A percentile compares a stretch with the other conserved stretches of the same genome.
phyloP scores from a whole-genome alignment of 2,113 vertebrate genomes.

The Dasyornis broadbenti region DNA sequence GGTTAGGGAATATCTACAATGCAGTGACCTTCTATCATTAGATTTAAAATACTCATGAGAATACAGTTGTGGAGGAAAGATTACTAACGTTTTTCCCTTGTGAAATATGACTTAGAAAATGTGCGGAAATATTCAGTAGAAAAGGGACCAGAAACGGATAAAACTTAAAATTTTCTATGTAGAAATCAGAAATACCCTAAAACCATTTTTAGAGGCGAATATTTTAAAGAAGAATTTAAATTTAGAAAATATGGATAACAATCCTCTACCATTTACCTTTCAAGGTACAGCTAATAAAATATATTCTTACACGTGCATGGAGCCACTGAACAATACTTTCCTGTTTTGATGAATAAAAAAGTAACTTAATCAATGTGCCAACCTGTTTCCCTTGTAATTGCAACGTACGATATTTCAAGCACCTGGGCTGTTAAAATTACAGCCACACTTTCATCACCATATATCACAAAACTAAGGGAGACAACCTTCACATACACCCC shows the following conservation, averaged over 20 bases:
- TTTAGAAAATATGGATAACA: not conserved
- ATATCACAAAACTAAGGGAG: not conserved
- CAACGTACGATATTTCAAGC: not conserved
- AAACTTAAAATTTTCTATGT: not conserved
- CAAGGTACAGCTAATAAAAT: not conserved
- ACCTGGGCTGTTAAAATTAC: not conserved
- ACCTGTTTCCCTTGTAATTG: not conserved
- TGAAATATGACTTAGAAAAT: conserved; percentile 15
- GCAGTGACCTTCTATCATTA: conserved; percentile 9
- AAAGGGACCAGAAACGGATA: not conserved
- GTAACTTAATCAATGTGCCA: not conserved
- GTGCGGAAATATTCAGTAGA: conserved; percentile 6
- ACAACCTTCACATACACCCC: not conserved
- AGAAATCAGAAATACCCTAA: not conserved
- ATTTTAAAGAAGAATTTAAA: not conserved
- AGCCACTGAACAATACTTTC: not conserved
- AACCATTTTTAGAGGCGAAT: not conserved
- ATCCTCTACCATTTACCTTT: not conserved
- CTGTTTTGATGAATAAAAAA: not conserved
- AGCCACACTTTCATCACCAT: not conserved
- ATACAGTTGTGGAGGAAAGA: conserved; percentile 9
- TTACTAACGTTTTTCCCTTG: not conserved
- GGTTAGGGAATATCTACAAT: conserved; percentile 25
- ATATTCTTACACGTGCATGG: not conserved
- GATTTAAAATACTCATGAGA: conserved; percentile 32